These are phyloP conservation scores for Plutella xylostella DNA, from an alignment of 2,888 invertebrate genomes.

Conservation along the genomic window DNA sequence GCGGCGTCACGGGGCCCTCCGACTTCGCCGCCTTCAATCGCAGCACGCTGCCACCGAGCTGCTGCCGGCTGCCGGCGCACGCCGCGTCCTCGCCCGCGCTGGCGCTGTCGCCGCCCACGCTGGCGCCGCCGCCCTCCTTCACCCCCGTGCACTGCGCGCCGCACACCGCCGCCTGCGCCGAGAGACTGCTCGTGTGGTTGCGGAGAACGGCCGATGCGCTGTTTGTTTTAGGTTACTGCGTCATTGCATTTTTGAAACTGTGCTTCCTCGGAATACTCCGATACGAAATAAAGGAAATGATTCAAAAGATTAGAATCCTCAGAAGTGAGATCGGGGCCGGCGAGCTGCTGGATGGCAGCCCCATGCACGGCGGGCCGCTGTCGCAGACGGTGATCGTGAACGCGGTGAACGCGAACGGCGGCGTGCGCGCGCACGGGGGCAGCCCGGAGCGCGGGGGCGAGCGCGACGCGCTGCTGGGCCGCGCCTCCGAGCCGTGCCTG, in stretches of 20 bases:
- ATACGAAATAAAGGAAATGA: conserved; percentile 91
- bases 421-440: conserved; percentile 68
- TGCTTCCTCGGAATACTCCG: conserved; percentile 89
- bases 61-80: conserved; percentile 56
- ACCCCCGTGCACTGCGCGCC: conserved; percentile 57
- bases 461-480: conserved; percentile 68
- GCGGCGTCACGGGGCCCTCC: conserved; percentile 78
- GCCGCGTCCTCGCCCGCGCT: conserved; percentile 64
- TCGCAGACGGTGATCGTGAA: conserved; percentile 62
- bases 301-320: conserved; percentile 88
- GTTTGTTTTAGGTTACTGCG: conserved; percentile 87
- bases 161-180: conserved; percentile 76
- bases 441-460: conserved; percentile 69
- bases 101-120: conserved; percentile 45
- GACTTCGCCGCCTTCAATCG: conserved; percentile 61
- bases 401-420: conserved; percentile 69
- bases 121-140: conserved; percentile 40
- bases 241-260: conserved; percentile 88
- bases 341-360: conserved; percentile 56
- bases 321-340: conserved; percentile 73
- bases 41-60: conserved; percentile 53
- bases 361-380: conserved; percentile 56
- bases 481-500: conserved; percentile 56
- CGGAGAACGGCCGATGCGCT: conserved; percentile 83
- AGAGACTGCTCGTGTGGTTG: conserved; percentile 79